Percentiles rank a stretch among this genome's conserved stretches.
Conservation (phyloP, 2,113 vertebrate species). For the Arothron firmamentum region DNA sequence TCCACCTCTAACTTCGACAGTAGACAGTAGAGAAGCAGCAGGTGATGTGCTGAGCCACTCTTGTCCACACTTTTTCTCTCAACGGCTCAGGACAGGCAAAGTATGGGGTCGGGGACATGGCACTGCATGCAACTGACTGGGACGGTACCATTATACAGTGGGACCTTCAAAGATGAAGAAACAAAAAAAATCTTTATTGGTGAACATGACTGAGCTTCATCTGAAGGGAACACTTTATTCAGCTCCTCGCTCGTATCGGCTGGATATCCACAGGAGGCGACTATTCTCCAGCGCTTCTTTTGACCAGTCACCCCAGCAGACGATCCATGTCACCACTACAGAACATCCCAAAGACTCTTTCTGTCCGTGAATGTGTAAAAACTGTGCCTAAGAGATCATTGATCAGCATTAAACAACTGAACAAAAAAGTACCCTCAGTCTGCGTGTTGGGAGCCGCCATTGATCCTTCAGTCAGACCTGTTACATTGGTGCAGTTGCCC, state of each 20-base stretch:
- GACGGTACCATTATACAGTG: background rate
- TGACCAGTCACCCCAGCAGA: background rate
- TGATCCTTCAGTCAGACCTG: conserved; percentile 36
- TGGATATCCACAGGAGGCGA: background rate
- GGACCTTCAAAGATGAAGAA: background rate
- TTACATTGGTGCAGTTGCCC: conserved; percentile 21
- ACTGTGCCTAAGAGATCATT: conserved; percentile 43
- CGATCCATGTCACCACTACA: background rate
- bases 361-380: conserved; percentile 11
- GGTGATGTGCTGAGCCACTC: conserved; percentile 13
- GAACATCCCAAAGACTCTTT: conserved; percentile 27
- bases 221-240: background rate
- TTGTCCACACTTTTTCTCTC: conserved; percentile 2
- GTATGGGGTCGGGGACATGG: conserved; percentile 1
- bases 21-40: conserved; percentile 44
- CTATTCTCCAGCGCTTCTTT: background rate
- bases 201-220: background rate
- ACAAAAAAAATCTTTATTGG: background rate
- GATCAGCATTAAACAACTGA: background rate
- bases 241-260: background rate
- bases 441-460: conserved; percentile 23
- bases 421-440: background rate
- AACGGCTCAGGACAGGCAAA: conserved; percentile 29
- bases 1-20: conserved; percentile 77
- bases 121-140: too few species aligned